phyloP scores from a whole-genome alignment of 2,888 invertebrate species.

The Drosophila ezoana region DNA sequence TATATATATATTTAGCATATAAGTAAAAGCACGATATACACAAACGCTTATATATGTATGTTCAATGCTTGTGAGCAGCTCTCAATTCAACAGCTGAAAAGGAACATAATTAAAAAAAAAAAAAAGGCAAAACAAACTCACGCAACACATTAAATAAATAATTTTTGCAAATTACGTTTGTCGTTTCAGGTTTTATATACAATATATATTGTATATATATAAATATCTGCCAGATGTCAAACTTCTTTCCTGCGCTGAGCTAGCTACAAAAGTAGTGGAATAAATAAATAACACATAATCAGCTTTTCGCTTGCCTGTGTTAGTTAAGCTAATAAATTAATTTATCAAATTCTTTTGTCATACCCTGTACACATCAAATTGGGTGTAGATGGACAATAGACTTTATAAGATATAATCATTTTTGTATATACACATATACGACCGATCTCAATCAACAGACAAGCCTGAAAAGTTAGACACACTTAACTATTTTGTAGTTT shows the following conservation, averaged over 20 bases:
- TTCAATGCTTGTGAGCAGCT: conserved; percentile 14
- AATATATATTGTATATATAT: conserved; percentile 11
- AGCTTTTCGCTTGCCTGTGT: conserved; percentile 28
- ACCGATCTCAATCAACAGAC: too few species aligned
- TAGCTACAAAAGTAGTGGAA: conserved; percentile 12
- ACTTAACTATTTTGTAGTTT: neutral
- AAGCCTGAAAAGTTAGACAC: too few species aligned
- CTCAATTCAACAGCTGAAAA: conserved; percentile 22
- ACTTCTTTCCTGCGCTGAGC: conserved; percentile 1
- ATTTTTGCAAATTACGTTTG: conserved; percentile 44
- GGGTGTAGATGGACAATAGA: neutral
- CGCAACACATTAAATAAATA: conserved; percentile 29
- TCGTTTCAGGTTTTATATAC: conserved; percentile 30
- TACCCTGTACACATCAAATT: neutral
- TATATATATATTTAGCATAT: conserved; percentile 4
- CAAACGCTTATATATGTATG: neutral
- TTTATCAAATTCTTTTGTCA: conserved; percentile 15
- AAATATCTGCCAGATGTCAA: conserved; percentile 11
- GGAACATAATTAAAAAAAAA: conserved; percentile 9
- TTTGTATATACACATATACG: too few species aligned
- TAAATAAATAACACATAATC: conserved; percentile 45
- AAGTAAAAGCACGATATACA: conserved; percentile 12
- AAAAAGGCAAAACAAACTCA: conserved; percentile 17
- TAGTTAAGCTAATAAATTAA: conserved; percentile 28
- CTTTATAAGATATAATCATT: too few species aligned